Percentiles rank a stretch among this genome's conserved stretches.
Evolutionary conservation across 2,113 vertebrate genomes (phyloP).

Genomic region (Dipodomys stephensi): DNA sequence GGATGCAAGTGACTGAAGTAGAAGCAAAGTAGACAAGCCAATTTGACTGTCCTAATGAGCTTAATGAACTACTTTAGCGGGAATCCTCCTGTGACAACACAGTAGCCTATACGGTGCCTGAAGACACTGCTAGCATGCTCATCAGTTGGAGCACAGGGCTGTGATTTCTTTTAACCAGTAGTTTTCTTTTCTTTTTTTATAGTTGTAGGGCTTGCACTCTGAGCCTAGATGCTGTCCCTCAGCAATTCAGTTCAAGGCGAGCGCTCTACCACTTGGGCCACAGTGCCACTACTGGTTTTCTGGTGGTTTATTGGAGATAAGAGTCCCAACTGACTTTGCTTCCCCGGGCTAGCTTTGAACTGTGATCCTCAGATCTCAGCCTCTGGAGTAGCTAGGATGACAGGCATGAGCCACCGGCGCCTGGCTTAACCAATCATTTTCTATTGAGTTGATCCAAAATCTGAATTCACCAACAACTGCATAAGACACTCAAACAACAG

Average conservation of each 20-base stretch:
- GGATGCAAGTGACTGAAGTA: neutral
- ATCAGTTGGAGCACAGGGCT: neutral
- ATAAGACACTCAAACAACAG: neutral
- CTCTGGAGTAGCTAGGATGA: too few relatives aligned
- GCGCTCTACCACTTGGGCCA: too few relatives aligned
- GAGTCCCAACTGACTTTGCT: too few relatives aligned
- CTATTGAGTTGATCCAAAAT: neutral
- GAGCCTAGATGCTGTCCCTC: too few relatives aligned
- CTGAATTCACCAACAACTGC: neutral
- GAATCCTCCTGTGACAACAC: neutral
- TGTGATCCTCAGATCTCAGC: too few relatives aligned
- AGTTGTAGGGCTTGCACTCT: too few relatives aligned
- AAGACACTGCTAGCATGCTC: neutral
- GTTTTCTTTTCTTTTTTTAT: too few relatives aligned
- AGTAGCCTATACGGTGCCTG: neutral
- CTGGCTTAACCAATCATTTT: neutral
- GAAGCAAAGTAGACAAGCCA: conserved; percentile 2
- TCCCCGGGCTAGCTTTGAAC: too few relatives aligned
- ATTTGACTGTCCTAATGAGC: conserved; percentile 48
- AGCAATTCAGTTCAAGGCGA: too few relatives aligned
- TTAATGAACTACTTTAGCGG: neutral
- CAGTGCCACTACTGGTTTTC: too few relatives aligned
- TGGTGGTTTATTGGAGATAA: too few relatives aligned
- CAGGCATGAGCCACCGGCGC: too few relatives aligned
- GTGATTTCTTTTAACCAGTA: neutral